phyloP scores from a whole-genome alignment of 2,797 vertebrate species.

The Enteromius afrohamiltoni region DNA sequence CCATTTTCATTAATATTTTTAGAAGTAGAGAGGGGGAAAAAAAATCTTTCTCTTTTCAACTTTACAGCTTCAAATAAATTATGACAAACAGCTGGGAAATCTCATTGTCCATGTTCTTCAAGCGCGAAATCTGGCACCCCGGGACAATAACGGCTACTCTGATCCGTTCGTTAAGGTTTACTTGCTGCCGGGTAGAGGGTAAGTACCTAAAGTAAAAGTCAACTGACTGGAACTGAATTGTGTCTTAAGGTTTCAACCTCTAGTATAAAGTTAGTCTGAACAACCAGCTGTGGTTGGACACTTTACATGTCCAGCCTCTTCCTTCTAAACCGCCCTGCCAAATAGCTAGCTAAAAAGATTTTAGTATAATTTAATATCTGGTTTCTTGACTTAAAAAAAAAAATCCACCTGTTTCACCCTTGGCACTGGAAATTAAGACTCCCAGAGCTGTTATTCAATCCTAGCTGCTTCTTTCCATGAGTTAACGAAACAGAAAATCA shows the following conservation, averaged over 20 bases:
- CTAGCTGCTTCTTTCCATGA: constrained; percentile 10
- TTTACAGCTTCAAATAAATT: constrained; percentile 95
- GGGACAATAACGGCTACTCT: constrained; percentile 96
- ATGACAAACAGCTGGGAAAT: constrained; percentile 96
- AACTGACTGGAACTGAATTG: constrained; percentile 1
- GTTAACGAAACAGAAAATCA: constrained; percentile 28
- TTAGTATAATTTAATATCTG: constrained; percentile 5
- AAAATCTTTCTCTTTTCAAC: neutral
- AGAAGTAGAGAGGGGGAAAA: neutral
- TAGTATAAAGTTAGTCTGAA: too few relatives aligned
- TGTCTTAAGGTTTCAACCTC: neutral
- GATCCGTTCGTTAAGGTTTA: constrained; percentile 99
- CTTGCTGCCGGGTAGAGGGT: constrained; percentile 97
- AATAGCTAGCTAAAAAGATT: neutral
- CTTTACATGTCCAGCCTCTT: neutral
- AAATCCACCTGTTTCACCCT: constrained; percentile 1
- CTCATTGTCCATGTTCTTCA: constrained; percentile 97
- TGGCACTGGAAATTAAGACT: constrained; percentile 13
- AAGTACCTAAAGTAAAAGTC: constrained; percentile 70
- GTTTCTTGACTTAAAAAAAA: neutral
- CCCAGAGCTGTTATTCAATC: neutral
- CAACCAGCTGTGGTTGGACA: neutral
- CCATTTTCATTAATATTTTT: neutral
- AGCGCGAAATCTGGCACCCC: constrained; percentile 90
- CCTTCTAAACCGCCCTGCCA: neutral